A percentile compares a stretch with the other conserved stretches of the same genome.
Evolutionary conservation across 2,888 invertebrate species (phyloP).

Genomic region (Drosophila anceps): DNA sequence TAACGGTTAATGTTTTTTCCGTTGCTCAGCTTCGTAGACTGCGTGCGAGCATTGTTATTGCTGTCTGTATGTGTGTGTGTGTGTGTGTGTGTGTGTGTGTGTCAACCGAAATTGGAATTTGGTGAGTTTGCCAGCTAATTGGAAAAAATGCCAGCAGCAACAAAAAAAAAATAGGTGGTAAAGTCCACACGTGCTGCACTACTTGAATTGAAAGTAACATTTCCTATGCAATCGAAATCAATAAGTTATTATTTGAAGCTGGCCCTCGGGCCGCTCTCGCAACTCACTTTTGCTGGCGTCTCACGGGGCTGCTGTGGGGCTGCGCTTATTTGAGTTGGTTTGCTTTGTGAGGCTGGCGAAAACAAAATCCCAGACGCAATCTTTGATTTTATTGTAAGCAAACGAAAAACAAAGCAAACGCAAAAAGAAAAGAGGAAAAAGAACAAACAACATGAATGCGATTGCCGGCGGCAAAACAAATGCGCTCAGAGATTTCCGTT

Average conservation of each 20-base stretch:
- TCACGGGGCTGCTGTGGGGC: conserved; percentile 34
- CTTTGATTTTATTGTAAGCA: conserved; percentile 71
- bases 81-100: conserved; percentile 6
- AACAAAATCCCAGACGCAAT: conserved; percentile 75
- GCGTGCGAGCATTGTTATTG: conserved; percentile 23
- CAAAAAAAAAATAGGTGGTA: conserved; percentile 22
- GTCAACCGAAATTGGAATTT: conserved; percentile 45
- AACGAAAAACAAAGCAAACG: conserved; percentile 56
- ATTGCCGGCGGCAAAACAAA: conserved; percentile 56
- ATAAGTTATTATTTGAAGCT: conserved; percentile 66
- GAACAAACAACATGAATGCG: conserved; percentile 47
- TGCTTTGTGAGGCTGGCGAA: conserved; percentile 66
- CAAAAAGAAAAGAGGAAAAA: conserved; percentile 38
- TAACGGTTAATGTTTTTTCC: conserved; percentile 33
- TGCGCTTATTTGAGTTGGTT: conserved; percentile 61
- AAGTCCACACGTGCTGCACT: conserved; percentile 15
- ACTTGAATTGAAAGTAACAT: conserved; percentile 59
- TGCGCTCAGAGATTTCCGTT: conserved; percentile 64
- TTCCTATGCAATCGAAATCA: conserved; percentile 66
- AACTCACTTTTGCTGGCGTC: conserved; percentile 21
- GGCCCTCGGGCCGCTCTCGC: conserved; percentile 30
- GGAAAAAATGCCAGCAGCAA: conserved; percentile 37
- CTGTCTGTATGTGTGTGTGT: conserved; percentile 3
- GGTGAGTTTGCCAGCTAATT: conserved; percentile 60
- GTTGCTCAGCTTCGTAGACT: conserved; percentile 11